A percentile compares a stretch with the other conserved stretches of the same genome.
Evolutionary conservation across 2,888 invertebrate species (phyloP).

Genomic region (Caradrina clavipalpis): DNA sequence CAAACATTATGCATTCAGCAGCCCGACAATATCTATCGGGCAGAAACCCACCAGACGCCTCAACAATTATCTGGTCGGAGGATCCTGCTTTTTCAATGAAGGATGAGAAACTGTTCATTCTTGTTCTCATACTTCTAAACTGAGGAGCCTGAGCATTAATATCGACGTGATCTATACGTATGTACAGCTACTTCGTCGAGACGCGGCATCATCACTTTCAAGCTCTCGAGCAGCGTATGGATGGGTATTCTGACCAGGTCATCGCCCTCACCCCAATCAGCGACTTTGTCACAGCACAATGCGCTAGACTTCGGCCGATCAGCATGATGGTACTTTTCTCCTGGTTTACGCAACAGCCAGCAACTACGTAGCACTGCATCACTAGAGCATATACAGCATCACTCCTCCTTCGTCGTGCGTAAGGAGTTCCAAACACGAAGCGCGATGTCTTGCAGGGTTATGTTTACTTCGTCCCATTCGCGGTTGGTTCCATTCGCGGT

Average conservation of each 20-base stretch:
- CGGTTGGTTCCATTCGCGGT: too few species aligned
- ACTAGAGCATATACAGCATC: too few species aligned
- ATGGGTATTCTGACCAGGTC: too few species aligned
- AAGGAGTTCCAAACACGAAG: conserved; percentile 53
- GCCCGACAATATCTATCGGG: background rate
- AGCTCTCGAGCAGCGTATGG: background rate
- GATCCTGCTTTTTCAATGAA: background rate
- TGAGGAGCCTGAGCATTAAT: background rate
- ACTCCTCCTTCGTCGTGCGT: background rate
- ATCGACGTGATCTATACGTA: too few species aligned
- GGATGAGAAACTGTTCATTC: background rate
- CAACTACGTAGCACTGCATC: too few species aligned
- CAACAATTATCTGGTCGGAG: background rate
- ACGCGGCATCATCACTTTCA: background rate
- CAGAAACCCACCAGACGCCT: background rate
- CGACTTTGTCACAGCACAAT: too few species aligned
- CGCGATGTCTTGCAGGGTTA: conserved; percentile 9
- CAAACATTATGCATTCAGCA: background rate
- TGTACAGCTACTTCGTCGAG: too few species aligned
- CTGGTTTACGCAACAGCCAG: too few species aligned
- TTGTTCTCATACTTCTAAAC: background rate
- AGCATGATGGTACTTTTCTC: too few species aligned
- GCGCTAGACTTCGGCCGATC: too few species aligned
- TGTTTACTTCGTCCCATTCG: too few species aligned
- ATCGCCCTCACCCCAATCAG: too few species aligned